These are phyloP conservation scores for Trypoxylon attenuatum DNA, from an alignment of 2,888 invertebrate species.

Conservation along the genomic window DNA sequence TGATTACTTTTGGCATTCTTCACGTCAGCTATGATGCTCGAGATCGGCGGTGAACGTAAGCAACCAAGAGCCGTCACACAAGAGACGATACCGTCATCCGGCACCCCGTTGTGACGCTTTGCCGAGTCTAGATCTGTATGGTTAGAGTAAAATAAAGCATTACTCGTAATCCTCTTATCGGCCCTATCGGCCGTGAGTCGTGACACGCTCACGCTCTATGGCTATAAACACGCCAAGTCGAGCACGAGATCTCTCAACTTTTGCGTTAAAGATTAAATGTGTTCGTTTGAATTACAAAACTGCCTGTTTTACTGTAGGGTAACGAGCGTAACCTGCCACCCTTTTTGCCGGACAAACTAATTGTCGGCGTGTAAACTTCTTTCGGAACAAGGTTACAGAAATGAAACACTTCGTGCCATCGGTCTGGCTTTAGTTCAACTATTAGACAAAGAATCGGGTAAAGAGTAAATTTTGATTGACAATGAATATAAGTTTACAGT, in stretches of 20 bases:
- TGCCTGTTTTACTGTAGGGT: too few relatives aligned
- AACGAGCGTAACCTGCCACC: too few relatives aligned
- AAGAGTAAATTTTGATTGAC: too few relatives aligned
- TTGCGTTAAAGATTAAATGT: too few relatives aligned
- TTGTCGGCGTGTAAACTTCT: too few relatives aligned
- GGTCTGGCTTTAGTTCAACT: too few relatives aligned
- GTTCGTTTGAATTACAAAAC: too few relatives aligned
- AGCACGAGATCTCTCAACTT: not conserved
- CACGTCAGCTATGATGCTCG: constrained; percentile 70
- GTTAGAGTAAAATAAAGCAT: not conserved
- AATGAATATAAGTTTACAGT: too few relatives aligned
- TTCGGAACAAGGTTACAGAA: too few relatives aligned
- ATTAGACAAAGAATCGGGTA: too few relatives aligned
- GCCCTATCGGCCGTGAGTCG: not conserved
- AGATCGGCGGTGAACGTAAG: constrained; percentile 67
- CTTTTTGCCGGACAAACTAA: too few relatives aligned
- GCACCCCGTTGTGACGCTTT: constrained; percentile 64
- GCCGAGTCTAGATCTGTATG: constrained; percentile 66
- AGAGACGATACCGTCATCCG: constrained; percentile 71
- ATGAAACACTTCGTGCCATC: too few relatives aligned
- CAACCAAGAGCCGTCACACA: constrained; percentile 71
- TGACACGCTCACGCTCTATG: not conserved
- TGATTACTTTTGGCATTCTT: constrained; percentile 67
- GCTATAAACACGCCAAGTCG: not conserved
- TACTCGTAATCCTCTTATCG: not conserved